A percentile compares a stretch with the other conserved stretches of the same genome.
Conservation (phyloP, 2,113 vertebrate species). For the Ailurus styani region DNA sequence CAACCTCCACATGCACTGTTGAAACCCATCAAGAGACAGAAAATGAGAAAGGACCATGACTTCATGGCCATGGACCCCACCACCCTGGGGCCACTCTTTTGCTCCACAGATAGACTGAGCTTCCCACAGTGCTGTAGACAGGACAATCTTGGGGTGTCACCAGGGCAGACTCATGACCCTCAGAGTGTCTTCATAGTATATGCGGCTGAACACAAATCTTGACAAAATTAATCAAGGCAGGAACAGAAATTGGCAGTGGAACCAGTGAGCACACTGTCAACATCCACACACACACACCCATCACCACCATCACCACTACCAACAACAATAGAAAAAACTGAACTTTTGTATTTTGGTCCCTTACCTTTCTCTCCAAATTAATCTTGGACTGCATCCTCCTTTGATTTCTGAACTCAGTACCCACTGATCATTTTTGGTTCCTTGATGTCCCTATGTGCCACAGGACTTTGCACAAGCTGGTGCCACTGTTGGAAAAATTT, state of each 20-base stretch:
- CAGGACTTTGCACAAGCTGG: background rate
- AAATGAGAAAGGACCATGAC: background rate
- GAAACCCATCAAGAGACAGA: background rate
- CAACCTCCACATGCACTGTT: background rate
- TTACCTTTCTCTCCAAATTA: background rate
- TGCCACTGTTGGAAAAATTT: background rate
- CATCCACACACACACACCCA: background rate
- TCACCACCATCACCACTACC: fast-evolving
- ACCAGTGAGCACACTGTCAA: background rate
- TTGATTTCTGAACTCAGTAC: background rate
- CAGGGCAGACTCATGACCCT: background rate
- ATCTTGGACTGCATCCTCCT: background rate
- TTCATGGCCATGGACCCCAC: background rate
- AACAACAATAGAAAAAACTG: background rate
- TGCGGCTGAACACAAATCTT: background rate
- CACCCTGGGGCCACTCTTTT: background rate
- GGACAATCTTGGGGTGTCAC: background rate
- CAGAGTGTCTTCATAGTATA: background rate
- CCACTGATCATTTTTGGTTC: background rate
- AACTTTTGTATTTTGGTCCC: background rate
- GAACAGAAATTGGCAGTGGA: background rate
- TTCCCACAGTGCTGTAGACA: background rate
- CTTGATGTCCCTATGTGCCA: background rate
- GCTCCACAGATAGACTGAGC: background rate
- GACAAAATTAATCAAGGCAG: background rate